Conservation (phyloP, 2,113 vertebrate genomes). For the Platichthys stellatus region DNA sequence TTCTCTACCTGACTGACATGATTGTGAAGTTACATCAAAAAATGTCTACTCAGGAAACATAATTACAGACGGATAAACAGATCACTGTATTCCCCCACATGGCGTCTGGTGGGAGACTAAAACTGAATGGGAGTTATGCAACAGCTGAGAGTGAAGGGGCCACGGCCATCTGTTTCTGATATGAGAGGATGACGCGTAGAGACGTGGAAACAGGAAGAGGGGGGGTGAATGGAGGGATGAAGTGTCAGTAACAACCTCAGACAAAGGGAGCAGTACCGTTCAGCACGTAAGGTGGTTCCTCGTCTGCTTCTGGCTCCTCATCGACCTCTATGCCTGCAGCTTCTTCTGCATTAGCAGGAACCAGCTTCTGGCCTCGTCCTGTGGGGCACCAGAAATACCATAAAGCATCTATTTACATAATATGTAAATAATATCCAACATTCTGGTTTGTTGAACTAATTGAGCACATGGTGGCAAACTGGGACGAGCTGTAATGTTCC, state of each 20-base stretch:
- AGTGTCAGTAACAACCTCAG: background rate
- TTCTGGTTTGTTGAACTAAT: background rate
- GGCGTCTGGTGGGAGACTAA: background rate
- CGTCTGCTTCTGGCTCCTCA: conserved; percentile 59
- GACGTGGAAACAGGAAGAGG: background rate
- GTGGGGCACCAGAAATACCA: conserved; percentile 31
- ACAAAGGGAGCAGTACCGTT: conserved; percentile 66
- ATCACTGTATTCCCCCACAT: no score
- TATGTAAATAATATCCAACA: background rate
- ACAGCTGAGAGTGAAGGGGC: background rate
- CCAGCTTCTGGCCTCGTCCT: conserved; percentile 83
- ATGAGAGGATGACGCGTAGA: background rate
- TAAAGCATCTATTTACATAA: background rate
- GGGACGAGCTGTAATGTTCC: background rate
- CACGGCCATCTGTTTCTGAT: conserved; percentile 17
- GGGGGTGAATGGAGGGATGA: background rate
- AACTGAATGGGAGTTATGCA: background rate
- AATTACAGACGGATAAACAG: no score
- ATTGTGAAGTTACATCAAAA: no score
- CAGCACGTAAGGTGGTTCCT: conserved; percentile 53
- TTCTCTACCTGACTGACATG: no score
- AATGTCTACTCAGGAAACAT: no score
- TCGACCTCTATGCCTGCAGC: conserved; percentile 56
- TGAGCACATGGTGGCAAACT: background rate
- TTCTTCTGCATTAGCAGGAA: conserved; percentile 59